Base-by-base conservation (phyloP, 2,888 invertebrate genomes). In the Scaptomyza cyrtandrae region DNA sequence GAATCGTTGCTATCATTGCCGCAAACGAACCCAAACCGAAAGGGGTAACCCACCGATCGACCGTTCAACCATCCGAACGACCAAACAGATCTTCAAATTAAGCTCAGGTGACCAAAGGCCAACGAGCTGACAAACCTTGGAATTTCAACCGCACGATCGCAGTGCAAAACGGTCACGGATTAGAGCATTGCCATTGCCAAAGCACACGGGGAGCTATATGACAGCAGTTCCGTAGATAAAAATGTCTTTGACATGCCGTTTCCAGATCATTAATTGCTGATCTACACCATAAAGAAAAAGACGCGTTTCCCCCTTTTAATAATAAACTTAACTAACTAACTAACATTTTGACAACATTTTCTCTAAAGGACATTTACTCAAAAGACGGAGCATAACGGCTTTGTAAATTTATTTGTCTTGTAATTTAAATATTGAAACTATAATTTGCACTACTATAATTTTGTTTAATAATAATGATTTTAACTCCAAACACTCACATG, bases 21-120 rank as follows among this genome's bases (percentile, higher is more conserved):
- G 60, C 70, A 69, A 70, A 68, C 69, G 62, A 74, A 78, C 71
- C 45, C 45, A 52, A 66, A 31, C 49, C 24, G 13, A 44, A 16
- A 6, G 56, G 44, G 55, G 59, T 6, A 46, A 46, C 64, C 61
- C 27, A 60, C 3, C 44, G n/a, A 14, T 13, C 50, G 41, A 24
- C 27, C 41, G 9, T 35, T 46, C 10, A 10, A 27, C 33, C 16
- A 7, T 24, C 29, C 19, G 14, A 19, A 39, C 19, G 29, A 49
- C 52, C 52, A 39, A 45, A 39, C 39, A 16, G 54, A 55, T 58
- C 67, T 61, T 82, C 88, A 87, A 89, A 89, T 90, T 89, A 88
- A 90, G 81, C 80, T 77, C 86, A 86, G 90, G 90, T 90, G 90
- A 89, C 85, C 90, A 90, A 81, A 86, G 90, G 90, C 90, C 90